phyloP scores from a whole-genome alignment of 2,113 vertebrate genomes.

The Peromyscus polionotus region DNA sequence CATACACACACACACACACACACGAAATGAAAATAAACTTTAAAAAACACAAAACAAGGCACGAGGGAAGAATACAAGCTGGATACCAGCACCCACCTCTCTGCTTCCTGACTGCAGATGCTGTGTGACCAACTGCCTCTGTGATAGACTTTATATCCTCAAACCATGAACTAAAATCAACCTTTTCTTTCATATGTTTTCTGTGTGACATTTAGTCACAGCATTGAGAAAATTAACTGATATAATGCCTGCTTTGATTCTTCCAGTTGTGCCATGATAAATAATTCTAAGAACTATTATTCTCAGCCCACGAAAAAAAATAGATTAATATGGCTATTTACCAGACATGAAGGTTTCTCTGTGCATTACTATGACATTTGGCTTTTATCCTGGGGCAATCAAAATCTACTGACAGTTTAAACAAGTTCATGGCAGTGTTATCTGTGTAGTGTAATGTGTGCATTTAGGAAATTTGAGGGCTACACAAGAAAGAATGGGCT shows the following conservation, averaged over 20 bases:
- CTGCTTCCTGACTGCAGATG: neutral
- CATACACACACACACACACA: neutral
- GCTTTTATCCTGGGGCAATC: conserved; percentile 2
- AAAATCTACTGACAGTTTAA: conserved; percentile 20
- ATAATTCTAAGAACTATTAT: neutral
- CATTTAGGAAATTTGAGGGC: neutral
- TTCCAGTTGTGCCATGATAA: neutral
- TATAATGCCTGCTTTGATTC: neutral
- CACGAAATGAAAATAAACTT: neutral
- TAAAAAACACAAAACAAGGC: neutral
- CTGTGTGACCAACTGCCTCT: neutral
- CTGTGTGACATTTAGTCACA: neutral
- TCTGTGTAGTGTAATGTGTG: neutral
- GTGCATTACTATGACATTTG: conserved; percentile 3
- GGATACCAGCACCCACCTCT: neutral
- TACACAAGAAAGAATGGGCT: neutral
- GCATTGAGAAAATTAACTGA: neutral
- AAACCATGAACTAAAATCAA: neutral
- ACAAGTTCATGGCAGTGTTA: neutral
- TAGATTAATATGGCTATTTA: conserved; percentile 3
- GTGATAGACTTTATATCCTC: neutral
- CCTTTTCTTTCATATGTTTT: neutral
- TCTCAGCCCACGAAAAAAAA: neutral
- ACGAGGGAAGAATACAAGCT: neutral
- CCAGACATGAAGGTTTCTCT: conserved; percentile 29